phyloP scores from a whole-genome alignment of 2,113 vertebrate species.

The Suricata suricatta region DNA sequence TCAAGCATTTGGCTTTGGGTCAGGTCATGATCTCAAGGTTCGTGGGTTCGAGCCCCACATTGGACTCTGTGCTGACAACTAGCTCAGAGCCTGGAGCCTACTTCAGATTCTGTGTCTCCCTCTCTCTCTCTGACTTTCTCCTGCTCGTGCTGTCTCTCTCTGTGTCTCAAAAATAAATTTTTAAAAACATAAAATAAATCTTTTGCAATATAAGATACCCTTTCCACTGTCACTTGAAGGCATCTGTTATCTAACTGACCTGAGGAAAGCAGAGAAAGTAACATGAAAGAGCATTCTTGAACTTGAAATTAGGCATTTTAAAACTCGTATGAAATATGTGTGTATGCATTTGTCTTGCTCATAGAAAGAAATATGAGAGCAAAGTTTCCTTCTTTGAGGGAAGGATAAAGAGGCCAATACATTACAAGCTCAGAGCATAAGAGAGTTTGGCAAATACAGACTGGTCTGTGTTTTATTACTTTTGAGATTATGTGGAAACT shows the following conservation, averaged over 20 bases:
- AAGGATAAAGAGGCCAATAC: constrained; percentile 49
- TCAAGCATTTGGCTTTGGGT: too few species aligned
- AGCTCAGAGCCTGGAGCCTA: too few species aligned
- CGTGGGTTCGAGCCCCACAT: too few species aligned
- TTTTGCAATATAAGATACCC: not conserved
- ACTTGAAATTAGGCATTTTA: constrained; percentile 20
- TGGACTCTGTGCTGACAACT: too few species aligned
- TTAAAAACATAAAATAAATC: not conserved
- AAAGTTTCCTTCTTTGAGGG: constrained; percentile 50
- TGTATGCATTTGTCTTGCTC: not conserved
- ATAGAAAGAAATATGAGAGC: constrained; percentile 57
- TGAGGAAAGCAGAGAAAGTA: not conserved
- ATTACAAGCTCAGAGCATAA: constrained; percentile 67
- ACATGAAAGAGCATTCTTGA: not conserved
- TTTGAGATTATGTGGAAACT: constrained; percentile 61
- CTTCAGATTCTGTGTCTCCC: too few species aligned
- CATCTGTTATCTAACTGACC: not conserved
- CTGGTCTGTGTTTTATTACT: constrained; percentile 69
- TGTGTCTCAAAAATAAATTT: too few species aligned
- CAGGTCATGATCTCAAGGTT: too few species aligned
- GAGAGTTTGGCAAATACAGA: constrained; percentile 69
- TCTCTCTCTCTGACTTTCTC: too few species aligned
- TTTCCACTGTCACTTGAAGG: not conserved
- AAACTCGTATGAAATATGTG: constrained; percentile 34
- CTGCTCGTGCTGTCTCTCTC: too few species aligned